These are phyloP conservation scores for Melanophora roralis DNA, from an alignment of 2,888 invertebrate species.

Conservation along the genomic window DNA sequence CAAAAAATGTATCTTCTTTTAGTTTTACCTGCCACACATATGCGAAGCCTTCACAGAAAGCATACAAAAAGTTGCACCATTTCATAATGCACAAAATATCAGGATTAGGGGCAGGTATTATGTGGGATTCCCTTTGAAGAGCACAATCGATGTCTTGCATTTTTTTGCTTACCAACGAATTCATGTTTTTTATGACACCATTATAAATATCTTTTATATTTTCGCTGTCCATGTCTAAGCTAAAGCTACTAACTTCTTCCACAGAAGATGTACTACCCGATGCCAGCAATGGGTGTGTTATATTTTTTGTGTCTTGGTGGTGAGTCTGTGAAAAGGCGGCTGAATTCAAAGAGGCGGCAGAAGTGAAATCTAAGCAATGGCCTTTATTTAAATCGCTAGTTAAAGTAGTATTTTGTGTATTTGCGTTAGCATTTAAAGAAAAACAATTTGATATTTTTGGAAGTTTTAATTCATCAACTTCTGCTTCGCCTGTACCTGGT, in stretches of 20 bases:
- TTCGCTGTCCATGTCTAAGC: constrained; percentile 35
- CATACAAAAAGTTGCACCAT: constrained; percentile 74
- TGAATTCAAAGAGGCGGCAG: constrained; percentile 43
- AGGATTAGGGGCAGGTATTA: constrained; percentile 72
- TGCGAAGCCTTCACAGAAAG: constrained; percentile 70
- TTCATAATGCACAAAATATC: constrained; percentile 74
- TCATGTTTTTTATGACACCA: constrained; percentile 73
- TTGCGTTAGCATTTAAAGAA: constrained; percentile 66
- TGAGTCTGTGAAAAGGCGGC: constrained; percentile 35
- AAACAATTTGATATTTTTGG: constrained; percentile 71
- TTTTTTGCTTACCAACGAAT: constrained; percentile 73
- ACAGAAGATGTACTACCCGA: not conserved
- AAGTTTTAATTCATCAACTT: constrained; percentile 64
- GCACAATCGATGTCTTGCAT: constrained; percentile 76
- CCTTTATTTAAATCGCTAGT: constrained; percentile 1
- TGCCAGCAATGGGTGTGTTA: not conserved
- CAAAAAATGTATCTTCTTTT: constrained; percentile 68
- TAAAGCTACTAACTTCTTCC: not conserved
- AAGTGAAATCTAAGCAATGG: constrained; percentile 45
- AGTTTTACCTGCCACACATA: constrained; percentile 74
- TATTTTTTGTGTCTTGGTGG: constrained; percentile 1
- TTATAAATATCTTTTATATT: constrained; percentile 68
- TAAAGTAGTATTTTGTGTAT: not conserved
- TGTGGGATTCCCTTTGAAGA: constrained; percentile 72
- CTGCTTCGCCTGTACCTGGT: not conserved